These are phyloP conservation scores for Bos taurus DNA, from an alignment of 2,113 vertebrate species.

Conservation along the genomic window ARS-UCD2.0 NC_037348.1:57928001-57928500, in stretches of 20 bases:
- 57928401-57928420: not conserved
- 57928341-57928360: not conserved
- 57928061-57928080: not conserved
- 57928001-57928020: not conserved
- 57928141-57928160: not conserved
- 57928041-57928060: conserved; percentile 16
- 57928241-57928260: not conserved
- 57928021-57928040: conserved; percentile 27
- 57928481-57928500: not conserved
- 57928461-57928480: not conserved
- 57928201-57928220: not conserved
- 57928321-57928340: not conserved
- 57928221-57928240: not conserved
- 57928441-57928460: not conserved
- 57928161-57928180: not conserved
- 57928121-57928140: not conserved
- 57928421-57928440: not conserved
- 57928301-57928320: not conserved
- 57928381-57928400: not conserved
- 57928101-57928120: not conserved
- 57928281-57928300: not conserved
- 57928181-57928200: not conserved
- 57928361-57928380: not conserved
- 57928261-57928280: not conserved
- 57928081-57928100: not conserved